A percentile compares a stretch with the other conserved stretches of the same genome.
phyloP scores from a whole-genome alignment of 2,888 invertebrate genomes.

The Leucozona laternaria region DNA sequence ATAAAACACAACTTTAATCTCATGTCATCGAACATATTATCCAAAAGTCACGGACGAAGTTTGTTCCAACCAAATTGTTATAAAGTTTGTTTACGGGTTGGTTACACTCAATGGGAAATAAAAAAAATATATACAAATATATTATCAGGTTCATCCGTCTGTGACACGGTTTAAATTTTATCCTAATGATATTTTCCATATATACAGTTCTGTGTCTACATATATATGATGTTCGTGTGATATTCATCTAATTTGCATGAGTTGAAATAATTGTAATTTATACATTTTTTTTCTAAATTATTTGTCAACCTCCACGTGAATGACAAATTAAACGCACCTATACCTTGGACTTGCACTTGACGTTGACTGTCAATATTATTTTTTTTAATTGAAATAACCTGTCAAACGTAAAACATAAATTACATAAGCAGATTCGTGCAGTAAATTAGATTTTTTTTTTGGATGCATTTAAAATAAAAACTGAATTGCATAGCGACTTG shows the following conservation, averaged over 20 bases:
- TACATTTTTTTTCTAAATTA: constrained; percentile 17
- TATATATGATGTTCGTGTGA: constrained; percentile 58
- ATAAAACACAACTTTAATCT: neutral
- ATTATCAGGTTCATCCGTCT: constrained; percentile 32
- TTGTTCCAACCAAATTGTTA: constrained; percentile 8
- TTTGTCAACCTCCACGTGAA: constrained; percentile 42
- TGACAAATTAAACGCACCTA: constrained; percentile 54
- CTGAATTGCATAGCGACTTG: neutral
- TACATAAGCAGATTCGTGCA: constrained; percentile 54
- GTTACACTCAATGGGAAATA: constrained; percentile 17
- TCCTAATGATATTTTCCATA: constrained; percentile 21
- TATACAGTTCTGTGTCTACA: neutral
- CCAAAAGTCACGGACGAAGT: constrained; percentile 36
- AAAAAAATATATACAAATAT: neutral
- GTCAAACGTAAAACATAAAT: constrained; percentile 55
- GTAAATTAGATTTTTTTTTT: constrained; percentile 31
- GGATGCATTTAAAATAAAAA: neutral
- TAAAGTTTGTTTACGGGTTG: neutral
- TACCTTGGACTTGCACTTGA: constrained; percentile 73
- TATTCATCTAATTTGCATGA: constrained; percentile 67
- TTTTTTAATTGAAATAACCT: constrained; percentile 41
- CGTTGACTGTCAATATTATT: constrained; percentile 58
- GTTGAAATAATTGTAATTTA: constrained; percentile 49
- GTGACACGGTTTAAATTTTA: constrained; percentile 15
- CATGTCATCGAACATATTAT: neutral